phyloP scores from a whole-genome alignment of 1,140 invertebrate species.

The Formica exsecta region DNA sequence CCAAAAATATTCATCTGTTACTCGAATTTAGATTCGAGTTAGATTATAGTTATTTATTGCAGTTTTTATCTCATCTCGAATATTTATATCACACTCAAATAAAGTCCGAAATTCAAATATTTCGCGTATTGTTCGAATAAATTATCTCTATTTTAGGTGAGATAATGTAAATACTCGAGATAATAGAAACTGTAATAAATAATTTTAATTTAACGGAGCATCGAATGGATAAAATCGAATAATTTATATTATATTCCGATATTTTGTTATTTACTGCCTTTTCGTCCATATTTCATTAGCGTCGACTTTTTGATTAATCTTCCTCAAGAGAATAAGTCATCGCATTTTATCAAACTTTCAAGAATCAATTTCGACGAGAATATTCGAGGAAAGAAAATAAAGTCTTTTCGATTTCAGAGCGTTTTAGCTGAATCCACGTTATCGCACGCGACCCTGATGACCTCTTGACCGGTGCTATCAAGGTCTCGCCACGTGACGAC shows the following conservation, averaged over 20 bases:
- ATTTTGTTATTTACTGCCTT: neutral
- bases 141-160: no score
- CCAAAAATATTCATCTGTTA: no score
- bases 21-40: no score
- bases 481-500: slow-evolving; percentile 61
- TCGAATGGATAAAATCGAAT: no score
- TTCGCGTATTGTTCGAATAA: no score
- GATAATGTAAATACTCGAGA: no score
- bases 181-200: no score
- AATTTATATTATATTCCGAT: slow-evolving; percentile 13
- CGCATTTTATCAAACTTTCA: neutral
- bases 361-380: neutral
- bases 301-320: neutral
- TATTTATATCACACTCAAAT: no score
- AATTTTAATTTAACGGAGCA: no score
- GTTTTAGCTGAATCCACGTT: neutral
- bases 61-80: no score
- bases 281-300: neutral
- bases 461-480: slow-evolving; percentile 62
- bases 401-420: neutral
- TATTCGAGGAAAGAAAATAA: neutral
- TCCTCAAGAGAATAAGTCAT: neutral
- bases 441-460: slow-evolving; percentile 54
- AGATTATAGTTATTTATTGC: no score
- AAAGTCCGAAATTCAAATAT: no score